These are phyloP conservation scores for Apeltes quadracus DNA, from an alignment of 2,113 vertebrate genomes.

Conservation along the genomic window DNA sequence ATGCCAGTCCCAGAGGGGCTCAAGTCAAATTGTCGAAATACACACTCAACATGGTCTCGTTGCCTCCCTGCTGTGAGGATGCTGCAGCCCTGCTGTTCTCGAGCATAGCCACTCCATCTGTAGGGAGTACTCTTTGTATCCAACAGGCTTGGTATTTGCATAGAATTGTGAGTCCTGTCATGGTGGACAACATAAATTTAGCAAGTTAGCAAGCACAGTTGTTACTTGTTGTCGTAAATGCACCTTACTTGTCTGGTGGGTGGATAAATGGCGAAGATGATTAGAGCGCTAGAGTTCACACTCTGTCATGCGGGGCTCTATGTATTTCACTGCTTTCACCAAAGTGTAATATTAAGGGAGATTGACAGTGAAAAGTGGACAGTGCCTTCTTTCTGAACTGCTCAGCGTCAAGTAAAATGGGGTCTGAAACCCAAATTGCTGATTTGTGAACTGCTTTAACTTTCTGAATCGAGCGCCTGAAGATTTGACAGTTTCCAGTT, in stretches of 20 bases:
- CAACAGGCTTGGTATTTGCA: slow-evolving; percentile 11
- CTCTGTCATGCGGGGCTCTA: not conserved
- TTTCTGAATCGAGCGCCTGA: not conserved
- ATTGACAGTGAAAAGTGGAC: not conserved
- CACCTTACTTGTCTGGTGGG: not conserved
- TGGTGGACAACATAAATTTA: slow-evolving; percentile 1
- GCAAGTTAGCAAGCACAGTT: not conserved
- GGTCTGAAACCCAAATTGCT: not conserved
- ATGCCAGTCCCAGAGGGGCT: slow-evolving; percentile 53
- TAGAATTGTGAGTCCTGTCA: slow-evolving; percentile 6
- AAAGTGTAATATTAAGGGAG: not conserved
- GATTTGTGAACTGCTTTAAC: not conserved
- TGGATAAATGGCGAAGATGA: slow-evolving; percentile 6
- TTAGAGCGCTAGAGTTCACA: not conserved
- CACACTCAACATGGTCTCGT: slow-evolving; percentile 50
- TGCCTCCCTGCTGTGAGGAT: slow-evolving; percentile 25
- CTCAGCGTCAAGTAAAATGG: not conserved
- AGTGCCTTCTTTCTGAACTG: not conserved
- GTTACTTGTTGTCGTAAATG: slow-evolving; percentile 8
- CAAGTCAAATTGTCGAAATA: slow-evolving; percentile 43
- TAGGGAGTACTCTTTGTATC: slow-evolving; percentile 13
- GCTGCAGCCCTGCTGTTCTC: slow-evolving; percentile 25
- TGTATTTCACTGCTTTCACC: not conserved
- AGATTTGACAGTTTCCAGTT: not conserved
- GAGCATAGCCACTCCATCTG: slow-evolving; percentile 11